Base-by-base conservation (phyloP, 2,888 invertebrate genomes). In the Campoplex nolae region DNA sequence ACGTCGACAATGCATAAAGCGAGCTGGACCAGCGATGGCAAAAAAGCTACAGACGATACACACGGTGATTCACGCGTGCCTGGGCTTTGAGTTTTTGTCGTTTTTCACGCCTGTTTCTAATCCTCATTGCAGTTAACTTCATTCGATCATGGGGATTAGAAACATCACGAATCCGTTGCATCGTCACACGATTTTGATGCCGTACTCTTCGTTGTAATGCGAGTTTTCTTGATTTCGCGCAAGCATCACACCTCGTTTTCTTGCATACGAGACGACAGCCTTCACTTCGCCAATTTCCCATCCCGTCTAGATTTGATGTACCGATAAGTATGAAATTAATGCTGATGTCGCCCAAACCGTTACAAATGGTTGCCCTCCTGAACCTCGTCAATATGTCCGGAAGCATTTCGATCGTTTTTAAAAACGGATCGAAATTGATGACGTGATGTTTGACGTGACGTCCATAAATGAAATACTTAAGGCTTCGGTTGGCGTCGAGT, bases 91-190 rank as follows among this genome's bases (percentile, higher is more conserved):
- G 35, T 84, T 79, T 78, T n/a, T 84, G 71, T 35, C 77, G 73
- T 73, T 65, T 58, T 68, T 77, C 83, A 54, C 79, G 56, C 7
- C 32, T 73, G 28, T 54, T 16, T 67, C 65, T 73, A 42, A 65
- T 51, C 42, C 84, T 79, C 74, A 84, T 67, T 28, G 74, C 79
- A 16, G 16, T 42, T 16, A 84, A 18, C 45, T 84, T 84, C 11
- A 23, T 4, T 74, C 58, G 79, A 65, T 79, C 77, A 51, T 48
- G 1, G n/a, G 77, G 67, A 67, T 77, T 77, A 35, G 67, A 77
- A 51, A 51, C 51, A n/a, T 67, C 35, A 65, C 67, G 67, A 67
- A 67, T 67, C 18, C 51, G 51, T 56, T 56, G 23, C 38, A 67
- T 35, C 18, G 67, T 35, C 51, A 51, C n/a, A 51, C 51, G 48